Percentiles rank a stretch among this genome's conserved stretches.
These are phyloP conservation scores for Rhyacichthys aspro DNA, from an alignment of 2,797 vertebrate genomes.

Conservation along the genomic window DNA sequence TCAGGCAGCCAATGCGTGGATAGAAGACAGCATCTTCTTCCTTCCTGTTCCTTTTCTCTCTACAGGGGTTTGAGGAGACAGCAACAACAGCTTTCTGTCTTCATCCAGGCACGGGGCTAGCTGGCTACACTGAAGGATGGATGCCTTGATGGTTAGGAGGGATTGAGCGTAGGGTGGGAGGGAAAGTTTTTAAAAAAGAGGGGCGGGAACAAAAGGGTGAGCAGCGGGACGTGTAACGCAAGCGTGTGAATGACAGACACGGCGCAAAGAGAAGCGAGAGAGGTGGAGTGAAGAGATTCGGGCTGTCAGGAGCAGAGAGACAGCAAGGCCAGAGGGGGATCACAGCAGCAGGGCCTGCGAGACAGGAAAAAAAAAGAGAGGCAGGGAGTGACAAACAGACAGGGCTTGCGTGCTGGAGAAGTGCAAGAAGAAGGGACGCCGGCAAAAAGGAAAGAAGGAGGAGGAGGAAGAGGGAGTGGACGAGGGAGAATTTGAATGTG, in stretches of 20 bases:
- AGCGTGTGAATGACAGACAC: conserved; percentile 72
- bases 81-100: conserved; percentile 53
- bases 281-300: conserved; percentile 55
- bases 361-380: conserved; percentile 32
- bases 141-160: conserved; percentile 67
- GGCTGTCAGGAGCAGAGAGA: conserved; percentile 70
- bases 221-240: conserved; percentile 56
- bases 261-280: conserved; percentile 55
- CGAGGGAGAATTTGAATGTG: conserved; percentile 77
- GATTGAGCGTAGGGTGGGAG: conserved; percentile 61
- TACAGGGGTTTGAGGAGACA: conserved; percentile 49
- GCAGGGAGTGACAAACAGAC: conserved; percentile 63
- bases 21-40: conserved; percentile 64
- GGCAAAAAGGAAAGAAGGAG: conserved; percentile 38
- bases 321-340: conserved; percentile 65
- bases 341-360: conserved; percentile 52
- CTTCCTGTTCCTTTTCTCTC: conserved; percentile 48
- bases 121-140: conserved; percentile 56
- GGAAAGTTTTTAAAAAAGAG: conserved; percentile 71
- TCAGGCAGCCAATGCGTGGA: conserved; percentile 61
- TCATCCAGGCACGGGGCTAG: conserved; percentile 44
- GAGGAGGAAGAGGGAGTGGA: conserved; percentile 56
- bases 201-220: conserved; percentile 66
- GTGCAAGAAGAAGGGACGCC: conserved; percentile 57
- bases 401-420: conserved; percentile 43